Percentiles rank a stretch among this genome's conserved stretches.
These are phyloP conservation scores for Caenorhabditis sp. DNA, from an alignment of 2,888 invertebrate genomes.

Conservation along the genomic window DNA sequence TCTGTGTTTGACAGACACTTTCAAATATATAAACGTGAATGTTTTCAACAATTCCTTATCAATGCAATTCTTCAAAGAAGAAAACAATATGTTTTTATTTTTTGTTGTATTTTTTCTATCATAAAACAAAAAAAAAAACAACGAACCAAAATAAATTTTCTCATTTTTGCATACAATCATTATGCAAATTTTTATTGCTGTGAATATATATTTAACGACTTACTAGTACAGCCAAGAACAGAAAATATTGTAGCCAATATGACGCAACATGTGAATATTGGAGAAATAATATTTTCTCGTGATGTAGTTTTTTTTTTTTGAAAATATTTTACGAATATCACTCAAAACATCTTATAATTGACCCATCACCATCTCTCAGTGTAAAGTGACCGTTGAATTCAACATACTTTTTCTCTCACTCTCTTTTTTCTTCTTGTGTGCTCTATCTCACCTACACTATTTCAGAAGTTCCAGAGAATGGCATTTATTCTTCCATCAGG, in stretches of 20 bases:
- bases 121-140: neutral
- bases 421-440: slow-evolving; percentile 3
- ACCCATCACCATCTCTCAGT: neutral
- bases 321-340: too few species aligned
- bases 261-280: too few species aligned
- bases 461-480: slow-evolving; percentile 15
- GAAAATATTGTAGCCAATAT: too few species aligned
- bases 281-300: too few species aligned
- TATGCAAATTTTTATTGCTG: too few species aligned
- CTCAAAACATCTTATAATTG: too few species aligned
- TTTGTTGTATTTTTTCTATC: neutral
- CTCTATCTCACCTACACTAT: neutral
- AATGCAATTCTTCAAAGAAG: neutral
- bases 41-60: neutral
- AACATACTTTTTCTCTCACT: neutral
- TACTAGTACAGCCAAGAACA: too few species aligned
- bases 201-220: too few species aligned
- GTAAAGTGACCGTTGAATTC: neutral
- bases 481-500: slow-evolving; percentile 46
- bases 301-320: too few species aligned
- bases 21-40: neutral
- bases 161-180: too few species aligned
- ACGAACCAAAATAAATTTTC: neutral
- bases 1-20: neutral
- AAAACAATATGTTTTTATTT: neutral